phyloP scores from a whole-genome alignment of 2,888 invertebrate genomes.

The Cabera pusaria region DNA sequence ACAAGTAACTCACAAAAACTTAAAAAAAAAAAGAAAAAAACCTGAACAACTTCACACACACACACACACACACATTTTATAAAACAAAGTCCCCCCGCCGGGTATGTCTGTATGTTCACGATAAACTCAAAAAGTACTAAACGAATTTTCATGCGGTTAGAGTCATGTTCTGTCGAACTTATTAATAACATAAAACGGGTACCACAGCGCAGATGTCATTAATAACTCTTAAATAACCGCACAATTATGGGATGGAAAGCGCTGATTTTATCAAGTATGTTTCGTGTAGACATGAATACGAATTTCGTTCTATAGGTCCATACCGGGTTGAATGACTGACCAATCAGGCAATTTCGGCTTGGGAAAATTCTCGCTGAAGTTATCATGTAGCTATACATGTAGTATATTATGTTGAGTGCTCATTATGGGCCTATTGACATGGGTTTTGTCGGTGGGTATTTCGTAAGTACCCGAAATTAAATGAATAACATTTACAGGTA shows the following conservation, averaged over 20 bases:
- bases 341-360: constrained; percentile 19
- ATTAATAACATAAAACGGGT: constrained; percentile 32
- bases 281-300: constrained; percentile 8
- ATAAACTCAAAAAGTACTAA: no score
- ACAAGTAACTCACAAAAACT: no score
- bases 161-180: constrained; percentile 38
- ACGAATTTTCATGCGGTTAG: no score
- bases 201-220: constrained; percentile 23
- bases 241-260: constrained; percentile 30
- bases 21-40: no score
- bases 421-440: constrained; percentile 21
- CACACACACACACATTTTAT: no score
- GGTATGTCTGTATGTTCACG: no score
- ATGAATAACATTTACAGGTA: no score
- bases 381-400: no score
- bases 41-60: no score
- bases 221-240: constrained; percentile 27
- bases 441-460: no score
- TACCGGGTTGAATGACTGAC: constrained; percentile 15
- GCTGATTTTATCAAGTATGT: constrained; percentile 20
- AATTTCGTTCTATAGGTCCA: not conserved
- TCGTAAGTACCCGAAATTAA: no score
- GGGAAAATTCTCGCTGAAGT: constrained; percentile 14
- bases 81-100: no score
- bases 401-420: constrained; percentile 7